phyloP scores from a whole-genome alignment of 2,113 vertebrate genomes.

The Aramus guarauna region DNA sequence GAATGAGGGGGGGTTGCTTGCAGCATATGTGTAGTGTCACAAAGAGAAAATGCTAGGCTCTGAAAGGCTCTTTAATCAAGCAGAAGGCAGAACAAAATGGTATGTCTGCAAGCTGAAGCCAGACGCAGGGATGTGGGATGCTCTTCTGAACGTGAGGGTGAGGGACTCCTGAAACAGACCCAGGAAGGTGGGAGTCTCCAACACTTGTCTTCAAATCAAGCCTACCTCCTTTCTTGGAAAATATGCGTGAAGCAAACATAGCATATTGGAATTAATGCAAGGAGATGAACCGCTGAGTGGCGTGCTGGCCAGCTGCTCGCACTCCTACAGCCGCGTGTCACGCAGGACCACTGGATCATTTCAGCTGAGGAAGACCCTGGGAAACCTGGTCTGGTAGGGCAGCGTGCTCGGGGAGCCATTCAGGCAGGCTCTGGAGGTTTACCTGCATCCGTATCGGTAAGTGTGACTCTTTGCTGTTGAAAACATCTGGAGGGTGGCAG shows the following conservation, averaged over 20 bases:
- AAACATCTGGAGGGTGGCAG: neutral
- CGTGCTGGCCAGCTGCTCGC: neutral
- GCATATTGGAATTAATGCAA: neutral
- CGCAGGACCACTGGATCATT: neutral
- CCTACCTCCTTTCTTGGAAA: neutral
- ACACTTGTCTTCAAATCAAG: neutral
- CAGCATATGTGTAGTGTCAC: slow-evolving; percentile 50
- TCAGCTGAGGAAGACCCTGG: neutral
- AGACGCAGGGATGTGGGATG: neutral
- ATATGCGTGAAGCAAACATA: neutral
- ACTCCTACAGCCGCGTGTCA: rapidly evolving
- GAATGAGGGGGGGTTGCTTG: slow-evolving; percentile 30
- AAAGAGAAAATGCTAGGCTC: slow-evolving; percentile 38
- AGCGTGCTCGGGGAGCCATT: rapidly evolving
- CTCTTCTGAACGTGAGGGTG: neutral
- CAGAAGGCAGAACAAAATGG: slow-evolving; percentile 43
- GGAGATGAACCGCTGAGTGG: neutral
- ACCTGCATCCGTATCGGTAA: neutral
- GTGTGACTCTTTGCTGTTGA: neutral
- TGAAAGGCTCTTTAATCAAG: slow-evolving; percentile 43
- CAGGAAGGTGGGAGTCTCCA: neutral
- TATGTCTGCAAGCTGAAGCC: slow-evolving; percentile 5
- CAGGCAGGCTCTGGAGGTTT: neutral
- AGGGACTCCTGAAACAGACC: slow-evolving; percentile 14
- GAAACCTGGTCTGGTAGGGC: neutral